These are phyloP conservation scores for Ophioderma brevispina DNA, from an alignment of 35 echinoderm and acorn worm species.

Conservation along the genomic window DNA sequence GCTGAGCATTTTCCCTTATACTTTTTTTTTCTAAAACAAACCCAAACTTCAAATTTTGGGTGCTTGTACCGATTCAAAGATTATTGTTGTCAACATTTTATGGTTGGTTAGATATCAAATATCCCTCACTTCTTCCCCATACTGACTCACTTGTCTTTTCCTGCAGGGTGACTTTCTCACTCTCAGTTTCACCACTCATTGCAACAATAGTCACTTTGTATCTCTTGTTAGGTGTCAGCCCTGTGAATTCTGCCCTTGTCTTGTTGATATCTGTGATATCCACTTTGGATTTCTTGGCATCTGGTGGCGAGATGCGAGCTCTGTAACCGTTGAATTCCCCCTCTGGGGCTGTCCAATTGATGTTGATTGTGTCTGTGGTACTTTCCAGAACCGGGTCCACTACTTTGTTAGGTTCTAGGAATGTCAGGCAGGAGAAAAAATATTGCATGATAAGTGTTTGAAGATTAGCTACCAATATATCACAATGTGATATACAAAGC, in stretches of 20 bases:
- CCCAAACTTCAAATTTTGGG: too few species aligned
- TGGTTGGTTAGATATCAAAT: too few species aligned
- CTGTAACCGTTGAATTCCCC: conserved; percentile 60
- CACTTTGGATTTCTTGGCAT: conserved; percentile 70
- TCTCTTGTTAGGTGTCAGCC: conserved; percentile 74
- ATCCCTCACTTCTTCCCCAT: too few species aligned
- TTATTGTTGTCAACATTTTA: too few species aligned
- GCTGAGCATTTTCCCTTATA: too few species aligned
- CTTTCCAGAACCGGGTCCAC: conserved; percentile 38
- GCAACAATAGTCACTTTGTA: conserved; percentile 71
- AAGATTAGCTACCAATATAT: too few species aligned
- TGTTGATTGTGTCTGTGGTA: conserved; percentile 47
- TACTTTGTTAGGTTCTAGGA: conserved; percentile 62
- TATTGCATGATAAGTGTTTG: too few species aligned
- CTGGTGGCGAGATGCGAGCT: conserved; percentile 60
- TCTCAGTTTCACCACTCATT: conserved; percentile 63
- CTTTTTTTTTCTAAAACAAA: too few species aligned
- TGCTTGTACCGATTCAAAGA: too few species aligned
- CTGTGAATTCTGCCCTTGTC: conserved; percentile 77
- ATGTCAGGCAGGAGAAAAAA: too few species aligned
- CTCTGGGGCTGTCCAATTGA: conserved; percentile 65
- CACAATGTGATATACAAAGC: too few species aligned
- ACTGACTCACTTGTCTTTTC: conserved; percentile 67
- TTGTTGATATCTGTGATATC: conserved; percentile 73
- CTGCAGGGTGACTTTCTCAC: conserved; percentile 72